Evolutionary conservation across 2,113 vertebrate species (phyloP), one percentile per base, ranked within the genome.

Genomic region (Eclectus roratus): DNA sequence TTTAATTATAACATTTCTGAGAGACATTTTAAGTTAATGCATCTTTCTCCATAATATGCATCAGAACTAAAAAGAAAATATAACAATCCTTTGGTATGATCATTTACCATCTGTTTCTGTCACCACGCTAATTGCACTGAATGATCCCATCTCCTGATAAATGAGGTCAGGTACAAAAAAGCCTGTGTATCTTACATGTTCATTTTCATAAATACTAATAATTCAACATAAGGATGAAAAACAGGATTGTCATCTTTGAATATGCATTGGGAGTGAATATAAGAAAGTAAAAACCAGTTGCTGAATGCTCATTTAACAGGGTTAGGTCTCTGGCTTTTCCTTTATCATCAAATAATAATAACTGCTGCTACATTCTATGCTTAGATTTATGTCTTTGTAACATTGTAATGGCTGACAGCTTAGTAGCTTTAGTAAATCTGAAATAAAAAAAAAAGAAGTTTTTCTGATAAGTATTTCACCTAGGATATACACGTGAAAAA

Each of bases 141-240:
- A 87, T 87, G 35, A 89, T 88, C 49, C 85, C 49, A 56, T 85
- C 71, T 91, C 64, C 53, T 94, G 58, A 88, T 21, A 95, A 90
- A 91, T 91, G 85, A 93, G 27, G n/a, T 80, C 66, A 90, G 66
- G 28, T 88, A 83, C 58, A 73, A 65, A 85, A 89, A 93, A 65
- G 1, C 11, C 25, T 58, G n/a, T 91, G 52, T 85, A 72, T 91
- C 73, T 85, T 91, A 73, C 50, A 60, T 85, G 69, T 92, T 94
- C 27, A 69, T 95, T 93, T 94, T 82, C 63, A 77, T 82, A 94
- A 94, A 74, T 83, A 73, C 66, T 69, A 89, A 87, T 94, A 44
- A 63, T 88, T 94, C 64, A 89, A 85, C 7, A 24, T 9, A 73
- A 25, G 18, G 53, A 72, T 94, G 93, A 95, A 93, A 88, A 97